phyloP scores from a whole-genome alignment of 2,888 invertebrate species.

The Cacoxenus indagator region DNA sequence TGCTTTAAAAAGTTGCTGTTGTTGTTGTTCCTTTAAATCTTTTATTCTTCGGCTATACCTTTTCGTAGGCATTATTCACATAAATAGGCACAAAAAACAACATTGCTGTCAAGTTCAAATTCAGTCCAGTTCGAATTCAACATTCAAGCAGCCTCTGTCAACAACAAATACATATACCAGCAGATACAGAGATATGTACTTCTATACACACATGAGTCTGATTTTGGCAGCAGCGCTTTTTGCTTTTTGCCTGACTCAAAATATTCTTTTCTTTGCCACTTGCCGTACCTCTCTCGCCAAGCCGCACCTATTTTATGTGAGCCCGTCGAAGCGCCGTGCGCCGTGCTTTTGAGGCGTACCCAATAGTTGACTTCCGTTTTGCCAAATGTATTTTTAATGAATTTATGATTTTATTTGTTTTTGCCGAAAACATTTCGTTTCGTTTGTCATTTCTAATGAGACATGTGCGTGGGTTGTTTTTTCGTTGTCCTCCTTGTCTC shows the following conservation, averaged over 20 bases:
- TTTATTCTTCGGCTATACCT: slow-evolving; percentile 13
- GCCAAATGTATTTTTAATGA: slow-evolving; percentile 50
- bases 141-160: slow-evolving; percentile 28
- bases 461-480: slow-evolving; percentile 12
- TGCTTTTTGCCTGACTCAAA: slow-evolving; percentile 20
- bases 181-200: too few relatives aligned
- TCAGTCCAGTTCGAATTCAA: slow-evolving; percentile 26
- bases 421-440: slow-evolving; percentile 12
- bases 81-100: not conserved
- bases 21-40: too few relatives aligned
- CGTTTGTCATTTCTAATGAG: slow-evolving; percentile 48
- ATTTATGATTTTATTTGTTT: slow-evolving; percentile 43
- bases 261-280: slow-evolving; percentile 29
- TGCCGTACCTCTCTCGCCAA: not conserved
- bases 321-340: too few relatives aligned
- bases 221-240: too few relatives aligned
- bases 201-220: too few relatives aligned
- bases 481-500: not conserved
- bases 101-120: not conserved
- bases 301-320: not conserved
- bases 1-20: not conserved
- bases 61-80: slow-evolving; percentile 14
- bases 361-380: slow-evolving; percentile 25
- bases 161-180: too few relatives aligned
- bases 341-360: not conserved